These are phyloP conservation scores for Macrochelys suwanniensis DNA, from an alignment of 2,797 vertebrate species.

Conservation along the genomic window DNA sequence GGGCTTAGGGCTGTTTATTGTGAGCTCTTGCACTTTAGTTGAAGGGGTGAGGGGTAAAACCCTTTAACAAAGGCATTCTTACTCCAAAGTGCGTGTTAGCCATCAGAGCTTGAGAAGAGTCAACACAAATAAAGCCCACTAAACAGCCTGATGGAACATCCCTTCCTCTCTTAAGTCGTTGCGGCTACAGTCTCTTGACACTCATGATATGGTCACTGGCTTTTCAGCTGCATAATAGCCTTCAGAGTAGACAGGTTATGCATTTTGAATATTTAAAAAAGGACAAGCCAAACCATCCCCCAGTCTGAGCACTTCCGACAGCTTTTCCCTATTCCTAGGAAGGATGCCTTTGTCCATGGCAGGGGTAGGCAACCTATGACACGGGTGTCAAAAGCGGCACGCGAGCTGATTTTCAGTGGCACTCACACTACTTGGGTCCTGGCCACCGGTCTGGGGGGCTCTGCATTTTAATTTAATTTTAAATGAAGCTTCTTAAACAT, in stretches of 20 bases:
- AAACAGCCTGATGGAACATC: slow-evolving; percentile 52
- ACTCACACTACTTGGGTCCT: too few species aligned
- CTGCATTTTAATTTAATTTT: too few species aligned
- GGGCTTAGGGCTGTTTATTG: slow-evolving; percentile 18
- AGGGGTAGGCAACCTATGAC: too few species aligned
- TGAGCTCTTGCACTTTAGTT: slow-evolving; percentile 57
- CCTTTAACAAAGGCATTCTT: slow-evolving; percentile 54
- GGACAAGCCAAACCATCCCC: not conserved
- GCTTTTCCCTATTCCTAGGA: not conserved
- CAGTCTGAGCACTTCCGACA: not conserved
- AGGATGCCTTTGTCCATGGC: not conserved
- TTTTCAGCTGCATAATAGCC: not conserved
- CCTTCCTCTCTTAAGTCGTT: not conserved
- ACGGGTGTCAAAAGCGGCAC: too few species aligned
- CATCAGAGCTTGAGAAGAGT: slow-evolving; percentile 40
- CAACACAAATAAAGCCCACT: slow-evolving; percentile 27
- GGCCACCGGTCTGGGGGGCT: too few species aligned
- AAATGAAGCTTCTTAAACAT: too few species aligned
- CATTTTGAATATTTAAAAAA: not conserved
- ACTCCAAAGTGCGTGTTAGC: slow-evolving; percentile 23
- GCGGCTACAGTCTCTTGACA: not conserved
- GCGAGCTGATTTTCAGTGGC: too few species aligned
- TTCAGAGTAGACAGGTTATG: not conserved
- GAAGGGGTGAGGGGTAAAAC: slow-evolving; percentile 48
- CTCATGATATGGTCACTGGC: not conserved